Base-by-base conservation (phyloP, 2,113 vertebrate genomes). In the Strix uralensis region DNA sequence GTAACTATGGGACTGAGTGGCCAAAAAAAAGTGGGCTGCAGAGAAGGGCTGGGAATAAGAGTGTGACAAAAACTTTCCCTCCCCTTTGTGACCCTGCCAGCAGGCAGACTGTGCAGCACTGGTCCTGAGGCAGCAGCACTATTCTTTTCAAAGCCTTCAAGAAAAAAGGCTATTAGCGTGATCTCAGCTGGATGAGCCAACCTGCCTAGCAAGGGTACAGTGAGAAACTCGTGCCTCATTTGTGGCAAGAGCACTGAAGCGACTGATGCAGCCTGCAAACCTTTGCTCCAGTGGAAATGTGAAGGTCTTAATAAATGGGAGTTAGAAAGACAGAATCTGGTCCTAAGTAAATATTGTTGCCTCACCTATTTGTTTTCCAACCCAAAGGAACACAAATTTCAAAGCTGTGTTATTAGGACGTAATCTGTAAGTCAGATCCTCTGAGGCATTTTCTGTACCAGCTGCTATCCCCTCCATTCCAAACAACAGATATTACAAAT, bases 401-500 rank as follows among this genome's bases (percentile, higher is more conserved):
- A 86, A 95, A 89, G 57, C 46, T 63, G 38, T 86, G 34, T 70
- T 94, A 77, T 91, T 75, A 75, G 65, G 51, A 84, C 4, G 7
- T 81, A 84, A 91, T 92, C 57, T 79, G 25, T 73, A 88, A 88
- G 13, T 90, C 55, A 89, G 58, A 88, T 77, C 65, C 79, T 97
- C 66, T 90, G 77, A 92, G 85, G 92, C 92, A 96, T 66, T 97
- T 92, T 95, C 80, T 95, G 84, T 92, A 96, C 91, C 82, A 96
- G 89, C 86, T 96, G 95, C 85, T 88, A 11, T 78, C n/a, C 32
- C 55, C 69, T 66, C 85, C 6, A 10, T 94, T 97, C 88, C 94
- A 97, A 91, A 91, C 42, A 94, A 90, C 66, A 96, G 74, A 96
- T 92, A 95, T 92, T 96, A 62, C 87, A 96, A 95, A 97, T 89